These are phyloP conservation scores for Aphodius sticticus DNA, from an alignment of 2,888 invertebrate genomes.

Conservation along the genomic window DNA sequence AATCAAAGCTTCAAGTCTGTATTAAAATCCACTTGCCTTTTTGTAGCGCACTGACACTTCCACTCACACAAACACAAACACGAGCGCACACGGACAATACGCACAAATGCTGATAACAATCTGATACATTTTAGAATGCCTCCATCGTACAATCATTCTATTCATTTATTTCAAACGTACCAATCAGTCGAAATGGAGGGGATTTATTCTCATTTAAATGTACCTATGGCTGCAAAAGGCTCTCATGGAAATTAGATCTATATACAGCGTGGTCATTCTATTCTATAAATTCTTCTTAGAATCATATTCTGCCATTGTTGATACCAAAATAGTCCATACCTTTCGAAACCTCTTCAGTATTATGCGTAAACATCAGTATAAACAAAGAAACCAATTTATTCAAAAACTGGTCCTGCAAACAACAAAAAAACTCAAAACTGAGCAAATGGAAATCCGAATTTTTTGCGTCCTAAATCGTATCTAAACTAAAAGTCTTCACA, in stretches of 20 bases:
- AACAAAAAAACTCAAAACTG: too few relatives aligned
- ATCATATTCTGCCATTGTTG: too few relatives aligned
- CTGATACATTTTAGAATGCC: conserved; percentile 37
- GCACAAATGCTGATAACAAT: conserved; percentile 25
- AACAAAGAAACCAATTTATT: too few relatives aligned
- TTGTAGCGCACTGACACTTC: conserved; percentile 6
- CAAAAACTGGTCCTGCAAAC: too few relatives aligned
- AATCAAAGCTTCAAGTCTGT: neutral
- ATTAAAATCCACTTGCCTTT: conserved; percentile 15
- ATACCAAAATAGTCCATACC: too few relatives aligned
- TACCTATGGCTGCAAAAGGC: neutral
- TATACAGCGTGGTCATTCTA: neutral
- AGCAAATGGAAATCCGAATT: too few relatives aligned
- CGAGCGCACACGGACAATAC: conserved; percentile 37
- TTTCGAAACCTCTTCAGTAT: too few relatives aligned
- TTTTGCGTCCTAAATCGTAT: too few relatives aligned
- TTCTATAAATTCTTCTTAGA: too few relatives aligned
- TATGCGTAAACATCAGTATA: too few relatives aligned
- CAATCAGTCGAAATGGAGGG: conserved; percentile 39
- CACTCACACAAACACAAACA: conserved; percentile 36
- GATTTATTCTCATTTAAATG: neutral
- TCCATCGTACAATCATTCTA: conserved; percentile 45
- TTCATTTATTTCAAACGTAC: conserved; percentile 44
- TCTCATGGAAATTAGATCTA: neutral
- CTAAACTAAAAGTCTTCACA: neutral